Evolutionary conservation across 2,888 invertebrate species (phyloP), one percentile per base, ranked within the genome.

Genomic region (Folsomia candida): DNA sequence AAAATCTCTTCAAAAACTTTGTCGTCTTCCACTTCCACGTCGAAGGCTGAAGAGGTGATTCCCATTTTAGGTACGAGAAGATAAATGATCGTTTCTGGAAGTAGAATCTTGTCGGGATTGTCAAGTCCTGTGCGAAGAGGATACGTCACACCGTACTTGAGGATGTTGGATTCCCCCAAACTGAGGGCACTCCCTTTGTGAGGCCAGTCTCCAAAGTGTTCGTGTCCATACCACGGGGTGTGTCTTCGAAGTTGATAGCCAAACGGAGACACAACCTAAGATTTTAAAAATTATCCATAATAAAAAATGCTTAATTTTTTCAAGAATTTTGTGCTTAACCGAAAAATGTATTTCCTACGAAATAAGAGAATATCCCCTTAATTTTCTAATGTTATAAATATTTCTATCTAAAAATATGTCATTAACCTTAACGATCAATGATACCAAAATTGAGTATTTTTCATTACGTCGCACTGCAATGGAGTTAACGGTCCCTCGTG

Each of bases 151-250:
- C 78, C 78, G 69, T 76, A 77, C 51, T 78, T 78, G 1, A 78
- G 70, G 0, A 78, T 69, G n/a, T 69, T 69, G 2, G 78, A 78
- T 69, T 80, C 79, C 9, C 79, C 78, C 28, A 78, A 67, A 27
- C 76, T 73, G 11, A 80, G 61, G 1, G 79, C 79, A 71, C 77
- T 76, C 3, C 78, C 72, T 61, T 76, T 72, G 67, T 80, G 78
- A 1, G 78, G 74, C 78, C 77, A 79, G 18, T 79, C 78, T 51
- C 77, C 76, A 29, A 74, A 77, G 18, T 74, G 61, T 60, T 80
- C 78, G 70, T 78, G 78, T 9, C 77, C 75, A 70, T 78, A 80
- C 79, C 79, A 80, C 0, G 76, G 73, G n/a, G 68, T 70, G 9
- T 74, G 69, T 25, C 62, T 68, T 60, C 76, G 72, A 9, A 78